Evolutionary conservation across 2,888 invertebrate genomes (phyloP).

Genomic region (Petrolisthes manimaculis): DNA sequence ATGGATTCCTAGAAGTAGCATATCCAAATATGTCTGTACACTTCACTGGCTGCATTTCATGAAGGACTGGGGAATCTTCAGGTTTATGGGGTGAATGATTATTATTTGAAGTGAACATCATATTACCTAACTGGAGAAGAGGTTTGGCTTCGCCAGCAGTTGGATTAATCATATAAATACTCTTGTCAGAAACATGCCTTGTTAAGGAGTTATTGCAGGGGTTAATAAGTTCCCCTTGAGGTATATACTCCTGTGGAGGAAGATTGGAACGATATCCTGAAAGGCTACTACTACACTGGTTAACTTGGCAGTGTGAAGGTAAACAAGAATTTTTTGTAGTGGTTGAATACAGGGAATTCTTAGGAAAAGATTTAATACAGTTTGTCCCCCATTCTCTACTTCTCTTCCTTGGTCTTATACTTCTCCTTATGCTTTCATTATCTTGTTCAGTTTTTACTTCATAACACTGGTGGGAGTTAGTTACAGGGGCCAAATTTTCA

Average conservation of each 20-base stretch:
- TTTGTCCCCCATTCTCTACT: neutral
- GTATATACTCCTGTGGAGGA: neutral
- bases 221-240: neutral
- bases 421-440: neutral
- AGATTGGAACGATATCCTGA: neutral
- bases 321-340: neutral
- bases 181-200: neutral
- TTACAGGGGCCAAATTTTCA: neutral
- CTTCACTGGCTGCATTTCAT: neutral
- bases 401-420: neutral
- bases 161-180: neutral
- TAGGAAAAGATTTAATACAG: neutral
- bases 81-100: neutral
- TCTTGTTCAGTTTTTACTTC: neutral
- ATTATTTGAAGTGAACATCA: neutral
- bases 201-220: neutral
- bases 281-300: neutral
- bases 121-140: neutral
- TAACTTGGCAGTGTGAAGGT: neutral
- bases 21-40: neutral
- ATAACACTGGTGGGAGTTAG: neutral
- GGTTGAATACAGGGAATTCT: neutral
- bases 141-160: neutral
- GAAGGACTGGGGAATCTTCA: neutral
- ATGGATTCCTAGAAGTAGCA: neutral